phyloP scores from a whole-genome alignment of 2,888 invertebrate species.

The Notocelia uddmanniana region DNA sequence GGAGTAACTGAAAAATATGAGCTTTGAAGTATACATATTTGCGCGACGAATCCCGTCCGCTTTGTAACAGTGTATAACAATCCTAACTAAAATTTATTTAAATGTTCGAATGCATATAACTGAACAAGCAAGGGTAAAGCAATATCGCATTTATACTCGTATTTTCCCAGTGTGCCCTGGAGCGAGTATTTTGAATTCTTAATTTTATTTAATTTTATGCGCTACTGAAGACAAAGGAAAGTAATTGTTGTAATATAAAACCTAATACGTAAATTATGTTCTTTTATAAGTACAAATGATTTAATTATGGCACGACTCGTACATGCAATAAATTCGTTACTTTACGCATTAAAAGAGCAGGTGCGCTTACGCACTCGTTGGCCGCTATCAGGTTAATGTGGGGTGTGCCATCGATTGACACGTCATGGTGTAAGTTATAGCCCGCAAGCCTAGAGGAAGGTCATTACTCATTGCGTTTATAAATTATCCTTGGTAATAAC shows the following conservation, averaged over 20 bases:
- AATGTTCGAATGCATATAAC: too few relatives aligned
- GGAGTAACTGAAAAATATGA: neutral
- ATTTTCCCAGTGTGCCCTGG: too few relatives aligned
- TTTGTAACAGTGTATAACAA: neutral
- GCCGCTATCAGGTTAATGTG: constrained; percentile 47
- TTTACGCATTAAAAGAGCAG: constrained; percentile 59
- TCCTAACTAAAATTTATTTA: neutral
- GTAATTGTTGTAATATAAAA: neutral
- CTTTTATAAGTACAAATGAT: neutral
- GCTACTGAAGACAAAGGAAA: neutral
- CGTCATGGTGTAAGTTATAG: constrained; percentile 20
- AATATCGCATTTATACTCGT: too few relatives aligned
- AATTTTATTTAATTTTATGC: neutral
- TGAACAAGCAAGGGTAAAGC: too few relatives aligned
- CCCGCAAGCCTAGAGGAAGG: neutral
- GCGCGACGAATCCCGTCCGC: too few relatives aligned
- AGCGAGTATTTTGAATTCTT: neutral
- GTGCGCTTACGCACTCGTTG: constrained; percentile 70
- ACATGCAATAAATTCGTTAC: constrained; percentile 13
- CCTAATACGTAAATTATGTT: neutral
- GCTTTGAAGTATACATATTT: too few relatives aligned
- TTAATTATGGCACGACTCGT: neutral
- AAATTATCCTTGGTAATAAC: neutral
- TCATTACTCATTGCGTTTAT: neutral
- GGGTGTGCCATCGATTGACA: constrained; percentile 48